Evolutionary conservation across 30 jellyfish, hydroid and myxozoan species (phyloP).

Genomic region (Haliclystus octoradiatus): DNA sequence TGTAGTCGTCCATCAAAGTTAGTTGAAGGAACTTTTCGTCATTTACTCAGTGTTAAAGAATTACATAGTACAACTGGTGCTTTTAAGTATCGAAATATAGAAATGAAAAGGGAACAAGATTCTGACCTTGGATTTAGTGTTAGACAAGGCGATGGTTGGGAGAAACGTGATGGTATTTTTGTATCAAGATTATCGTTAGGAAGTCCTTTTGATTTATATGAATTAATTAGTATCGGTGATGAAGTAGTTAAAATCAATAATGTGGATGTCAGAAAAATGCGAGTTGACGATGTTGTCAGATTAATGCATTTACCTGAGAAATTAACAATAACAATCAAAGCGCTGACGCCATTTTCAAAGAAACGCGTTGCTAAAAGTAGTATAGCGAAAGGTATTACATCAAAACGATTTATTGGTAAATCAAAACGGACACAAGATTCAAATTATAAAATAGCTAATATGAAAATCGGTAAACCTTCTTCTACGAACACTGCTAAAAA

Average conservation of each 20-base stretch:
- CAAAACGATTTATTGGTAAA: conserved; percentile 2
- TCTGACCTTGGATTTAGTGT: conserved; percentile 67
- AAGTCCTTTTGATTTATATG: conserved; percentile 62
- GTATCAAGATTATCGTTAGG: conserved; percentile 75
- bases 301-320: conserved; percentile 79
- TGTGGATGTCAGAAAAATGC: conserved; percentile 60
- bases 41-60: conserved; percentile 59
- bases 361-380: conserved; percentile 63
- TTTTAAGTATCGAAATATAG: conserved; percentile 70
- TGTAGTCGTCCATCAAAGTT: conserved; percentile 76
- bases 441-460: conserved; percentile 61
- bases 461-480: conserved; percentile 54
- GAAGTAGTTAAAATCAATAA: conserved; percentile 69
- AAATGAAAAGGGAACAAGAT: conserved; percentile 50
- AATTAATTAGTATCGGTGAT: conserved; percentile 73
- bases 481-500: conserved; percentile 11
- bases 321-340: conserved; percentile 56
- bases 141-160: conserved; percentile 97
- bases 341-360: conserved; percentile 77
- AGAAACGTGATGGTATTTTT: conserved; percentile 57
- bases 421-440: conserved; percentile 21
- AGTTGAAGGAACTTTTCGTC: conserved; percentile 77
- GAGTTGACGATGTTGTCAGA: conserved; percentile 62
- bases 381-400: conserved; percentile 5
- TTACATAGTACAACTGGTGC: conserved; percentile 74